Percentiles rank a stretch among this genome's conserved stretches.
These are phyloP conservation scores for Laupala kohalensis DNA, from an alignment of 1,140 invertebrate genomes.

Conservation along the genomic window DNA sequence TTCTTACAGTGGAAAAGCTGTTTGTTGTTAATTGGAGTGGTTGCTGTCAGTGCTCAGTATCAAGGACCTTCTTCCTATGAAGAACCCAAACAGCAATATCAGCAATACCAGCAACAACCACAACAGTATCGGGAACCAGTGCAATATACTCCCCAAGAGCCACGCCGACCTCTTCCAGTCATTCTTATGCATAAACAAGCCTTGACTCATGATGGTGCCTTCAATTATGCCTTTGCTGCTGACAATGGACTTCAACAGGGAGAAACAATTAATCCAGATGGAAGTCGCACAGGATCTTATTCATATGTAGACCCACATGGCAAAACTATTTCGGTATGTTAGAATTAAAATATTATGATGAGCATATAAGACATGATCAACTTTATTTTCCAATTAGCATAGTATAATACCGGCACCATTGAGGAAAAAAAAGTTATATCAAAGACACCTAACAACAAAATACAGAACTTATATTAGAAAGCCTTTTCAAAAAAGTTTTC, in stretches of 20 bases:
- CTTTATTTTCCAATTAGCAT: too few relatives aligned
- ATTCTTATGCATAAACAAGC: constrained; percentile 29
- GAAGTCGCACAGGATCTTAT: constrained; percentile 45
- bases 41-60: not conserved
- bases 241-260: constrained; percentile 50
- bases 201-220: constrained; percentile 37
- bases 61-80: not conserved
- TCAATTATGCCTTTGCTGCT: constrained; percentile 47
- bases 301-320: constrained; percentile 46
- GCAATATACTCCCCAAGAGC: not conserved
- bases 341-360: too few relatives aligned
- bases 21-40: not conserved
- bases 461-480: too few relatives aligned
- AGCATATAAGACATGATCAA: too few relatives aligned
- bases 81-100: not conserved
- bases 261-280: constrained; percentile 46
- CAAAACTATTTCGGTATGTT: constrained; percentile 30
- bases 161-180: constrained; percentile 20
- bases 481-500: too few relatives aligned
- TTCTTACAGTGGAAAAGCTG: not conserved
- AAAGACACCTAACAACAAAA: too few relatives aligned
- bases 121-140: not conserved
- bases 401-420: too few relatives aligned
- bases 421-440: too few relatives aligned
- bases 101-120: not conserved